Evolutionary conservation across 1,140 invertebrate species (phyloP), one percentile per base, ranked within the genome.

Genomic region (Teleogryllus occipitalis): DNA sequence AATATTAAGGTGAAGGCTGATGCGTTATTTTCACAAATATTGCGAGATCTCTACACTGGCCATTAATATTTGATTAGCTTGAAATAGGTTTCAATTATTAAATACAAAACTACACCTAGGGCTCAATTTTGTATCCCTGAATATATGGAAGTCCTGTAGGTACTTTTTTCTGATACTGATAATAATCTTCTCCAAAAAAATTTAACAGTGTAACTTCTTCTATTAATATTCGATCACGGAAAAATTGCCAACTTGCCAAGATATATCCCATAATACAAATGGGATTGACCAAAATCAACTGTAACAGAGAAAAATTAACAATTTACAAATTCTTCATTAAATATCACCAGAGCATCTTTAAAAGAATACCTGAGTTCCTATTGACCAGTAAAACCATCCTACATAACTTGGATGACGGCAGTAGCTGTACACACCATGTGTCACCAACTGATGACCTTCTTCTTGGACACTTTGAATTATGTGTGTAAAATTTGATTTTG

Each of bases 361-460:
- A 18, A 65, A 18, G 10, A 79, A 81, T 86, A 97, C 92, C 91
- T 99, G 98, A 47, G 98, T 99, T 15, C 97, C 98, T 81, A 99
- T 91, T 10, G 96, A 96, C 98, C 98, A 99, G 87, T 95, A 96
- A 89, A 99, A 99, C 98, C 98, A 99, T 7, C 98, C 98, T 6
- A 98, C 95, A 88, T 99, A 99, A 82, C 96, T 95, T 0, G 97
- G 97, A 90, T 99, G 97, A 21, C 94, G 89, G 81, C 91, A 94
- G 15, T 92, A 85, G 1, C 88, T 87, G 84, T 99, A 99, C 8
- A 99, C 88, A 0, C 98, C 98, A 84, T 91, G 87, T 0, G 97
- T 98, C 3, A 99, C 92, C n/a, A 99, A 88, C 81, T 90, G 84
- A 84, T 99, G 98, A 81, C 93, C 92, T 22, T 92, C 88, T n/a